Evolutionary conservation across 2,113 vertebrate genomes (phyloP), one percentile per base, ranked within the genome.

Genomic region (Tenrec ecaudatus): DNA sequence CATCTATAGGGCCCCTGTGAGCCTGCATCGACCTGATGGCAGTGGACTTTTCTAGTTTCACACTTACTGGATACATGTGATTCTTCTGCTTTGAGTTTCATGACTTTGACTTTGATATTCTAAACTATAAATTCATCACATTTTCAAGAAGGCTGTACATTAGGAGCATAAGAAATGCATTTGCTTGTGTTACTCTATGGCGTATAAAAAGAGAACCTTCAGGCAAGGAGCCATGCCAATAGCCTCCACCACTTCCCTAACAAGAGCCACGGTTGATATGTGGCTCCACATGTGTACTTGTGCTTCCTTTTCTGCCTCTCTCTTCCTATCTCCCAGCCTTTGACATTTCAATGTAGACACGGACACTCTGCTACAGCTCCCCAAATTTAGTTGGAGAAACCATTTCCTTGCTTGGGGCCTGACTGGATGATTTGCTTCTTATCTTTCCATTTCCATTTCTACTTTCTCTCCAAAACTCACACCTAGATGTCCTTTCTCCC

Each of bases 391-490:
- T 64, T 43, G 16, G 20, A 2, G 69, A 90, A 88, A 90, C 14
- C 29, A 40, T 64, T 68, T 87, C 88, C 19, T 80, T 81, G 23
- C 73, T 80, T 69, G 77, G 47, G 22, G 20, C 40, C 83, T 91
- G 77, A 23, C 88, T 91, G 83, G 82, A 64, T 83, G 53, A 91
- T 43, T 87, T 91, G 43, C 9, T 79, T 90, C 47, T 47, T 90
- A 90, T 94, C 43, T 58, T 90, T 90, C 81, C 11, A 36, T 69
- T 91, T 91, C 33, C 80, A 33, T 89, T 93, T 89, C 47, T 86
- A 29, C 33, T 81, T 88, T 91, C 25, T 90, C 25, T 76, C 27
- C n/a, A 31, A 23, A 25, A 6, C 6, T 33, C 16, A 69, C 36
- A 58, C 1, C 36, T 76, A 4, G 86, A 60, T 88, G 36, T 69